These are phyloP conservation scores for Poecile atricapillus DNA, from an alignment of 2,113 vertebrate genomes.

Conservation along the genomic window DNA sequence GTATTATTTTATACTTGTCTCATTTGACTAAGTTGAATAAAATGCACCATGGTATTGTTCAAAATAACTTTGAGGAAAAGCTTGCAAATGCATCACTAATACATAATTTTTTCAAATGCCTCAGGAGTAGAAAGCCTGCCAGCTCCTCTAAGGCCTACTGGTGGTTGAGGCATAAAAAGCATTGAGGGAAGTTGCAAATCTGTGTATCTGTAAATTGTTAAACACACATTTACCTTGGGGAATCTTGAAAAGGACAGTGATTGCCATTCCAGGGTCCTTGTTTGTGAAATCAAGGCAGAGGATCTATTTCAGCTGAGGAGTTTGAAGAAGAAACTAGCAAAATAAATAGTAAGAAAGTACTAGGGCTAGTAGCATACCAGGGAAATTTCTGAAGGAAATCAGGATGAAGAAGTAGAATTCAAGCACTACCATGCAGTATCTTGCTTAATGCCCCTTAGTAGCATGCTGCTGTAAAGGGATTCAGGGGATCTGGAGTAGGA, in stretches of 20 bases:
- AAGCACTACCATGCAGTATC: neutral
- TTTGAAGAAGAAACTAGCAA: neutral
- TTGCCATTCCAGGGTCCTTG: neutral
- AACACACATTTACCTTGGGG: neutral
- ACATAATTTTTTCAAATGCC: neutral
- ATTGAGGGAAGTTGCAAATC: neutral
- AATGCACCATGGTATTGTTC: neutral
- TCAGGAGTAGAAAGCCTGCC: neutral
- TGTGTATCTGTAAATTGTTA: neutral
- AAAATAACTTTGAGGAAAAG: neutral
- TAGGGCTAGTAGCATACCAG: neutral
- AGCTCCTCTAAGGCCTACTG: neutral
- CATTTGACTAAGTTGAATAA: neutral
- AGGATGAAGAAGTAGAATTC: neutral
- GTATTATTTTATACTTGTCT: neutral
- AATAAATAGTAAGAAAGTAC: neutral
- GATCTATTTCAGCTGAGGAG: neutral
- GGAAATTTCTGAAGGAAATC: neutral
- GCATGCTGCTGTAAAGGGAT: neutral
- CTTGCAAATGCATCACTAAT: neutral
- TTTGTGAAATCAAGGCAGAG: neutral
- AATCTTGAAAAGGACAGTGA: neutral
- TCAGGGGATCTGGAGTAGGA: neutral
- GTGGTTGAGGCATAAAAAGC: neutral
- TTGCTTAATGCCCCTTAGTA: neutral